phyloP scores from a whole-genome alignment of 2,113 vertebrate species.

The Nanorana parkeri region DNA sequence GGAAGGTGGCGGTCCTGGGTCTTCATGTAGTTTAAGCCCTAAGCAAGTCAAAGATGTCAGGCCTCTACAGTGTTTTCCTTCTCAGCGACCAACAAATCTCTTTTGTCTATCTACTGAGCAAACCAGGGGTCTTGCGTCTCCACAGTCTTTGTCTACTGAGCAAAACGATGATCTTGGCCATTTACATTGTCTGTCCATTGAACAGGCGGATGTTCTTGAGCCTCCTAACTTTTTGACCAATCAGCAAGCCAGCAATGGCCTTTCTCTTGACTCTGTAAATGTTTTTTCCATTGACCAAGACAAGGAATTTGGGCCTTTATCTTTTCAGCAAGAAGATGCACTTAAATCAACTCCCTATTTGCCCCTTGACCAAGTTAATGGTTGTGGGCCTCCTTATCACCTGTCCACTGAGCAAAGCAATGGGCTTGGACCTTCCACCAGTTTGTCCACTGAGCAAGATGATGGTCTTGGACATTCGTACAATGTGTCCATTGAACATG shows the following conservation, averaged over 20 bases:
- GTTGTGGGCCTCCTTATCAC: not conserved
- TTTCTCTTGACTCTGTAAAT: too few relatives aligned
- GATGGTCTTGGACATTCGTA: not conserved
- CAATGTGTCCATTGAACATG: not conserved
- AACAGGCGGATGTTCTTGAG: not conserved
- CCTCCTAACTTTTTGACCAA: not conserved
- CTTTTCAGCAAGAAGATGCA: too few relatives aligned
- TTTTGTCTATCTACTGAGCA: too few relatives aligned
- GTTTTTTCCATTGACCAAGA: too few relatives aligned
- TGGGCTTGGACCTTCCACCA: not conserved
- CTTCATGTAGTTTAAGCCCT: too few relatives aligned
- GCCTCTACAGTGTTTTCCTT: too few relatives aligned
- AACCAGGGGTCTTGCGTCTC: not conserved
- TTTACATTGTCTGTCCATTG: not conserved
- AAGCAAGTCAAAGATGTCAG: too few relatives aligned
- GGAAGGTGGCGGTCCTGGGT: too few relatives aligned
- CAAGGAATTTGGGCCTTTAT: too few relatives aligned
- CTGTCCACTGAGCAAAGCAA: not conserved
- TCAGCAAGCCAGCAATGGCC: too few relatives aligned
- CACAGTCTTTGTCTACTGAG: not conserved
- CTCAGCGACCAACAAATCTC: too few relatives aligned
- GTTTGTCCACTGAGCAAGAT: not conserved
- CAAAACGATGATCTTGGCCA: not conserved
- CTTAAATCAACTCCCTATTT: not conserved
- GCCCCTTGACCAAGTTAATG: not conserved